Base-by-base conservation (phyloP, 2,888 invertebrate genomes). In the Lordiphosa fenestrarum region DNA sequence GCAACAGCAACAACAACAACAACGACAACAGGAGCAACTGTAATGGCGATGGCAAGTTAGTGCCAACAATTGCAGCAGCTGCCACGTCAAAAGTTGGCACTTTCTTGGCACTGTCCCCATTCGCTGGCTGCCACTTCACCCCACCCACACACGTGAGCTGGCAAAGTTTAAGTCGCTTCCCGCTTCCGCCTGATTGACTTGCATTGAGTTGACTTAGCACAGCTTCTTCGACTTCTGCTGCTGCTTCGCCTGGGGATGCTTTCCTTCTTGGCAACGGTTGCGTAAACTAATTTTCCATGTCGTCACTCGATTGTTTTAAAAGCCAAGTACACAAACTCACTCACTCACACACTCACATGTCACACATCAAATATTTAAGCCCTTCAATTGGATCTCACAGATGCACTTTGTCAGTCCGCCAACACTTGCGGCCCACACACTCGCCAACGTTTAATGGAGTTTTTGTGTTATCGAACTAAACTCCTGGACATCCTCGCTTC, bases 221-320 rank as follows among this genome's bases (percentile, higher is more conserved):
- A 82, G 80, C 80, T 82, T 80, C 59, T 46, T 46, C 60, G 4
- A 12, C 44, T 30, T 48, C 36, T 39, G 42, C 38, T 35, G 48
- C 65, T 46, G 56, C 44, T 46, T 62, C 49, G 56, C 55, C 12
- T 25, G 30, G 6, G 33, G 23, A 19, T 13, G 21, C 42, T 21
- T 21, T 35, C 13, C n/a, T 5, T 62, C 62, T 80, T 81, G 85
- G 73, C 77, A 84, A 48, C 74, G 66, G 66, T 63, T 77, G 78
- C 85, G 84, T 85, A 82, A 82, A 82, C 81, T 82, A 85, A 82
- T 82, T 85, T 82, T 82, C 85, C 85, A 69, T 85, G 85, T 84
- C 82, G 82, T 73, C 82, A 84, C 82, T 82, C 73, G 85, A 82
- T 84, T 84, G 81, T 82, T 85, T 85, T 78, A 78, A 82, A 74